A percentile compares a stretch with the other conserved stretches of the same genome.
These are phyloP conservation scores for Fregetta grallaria DNA, from an alignment of 2,113 vertebrate genomes.

Conservation along the genomic window DNA sequence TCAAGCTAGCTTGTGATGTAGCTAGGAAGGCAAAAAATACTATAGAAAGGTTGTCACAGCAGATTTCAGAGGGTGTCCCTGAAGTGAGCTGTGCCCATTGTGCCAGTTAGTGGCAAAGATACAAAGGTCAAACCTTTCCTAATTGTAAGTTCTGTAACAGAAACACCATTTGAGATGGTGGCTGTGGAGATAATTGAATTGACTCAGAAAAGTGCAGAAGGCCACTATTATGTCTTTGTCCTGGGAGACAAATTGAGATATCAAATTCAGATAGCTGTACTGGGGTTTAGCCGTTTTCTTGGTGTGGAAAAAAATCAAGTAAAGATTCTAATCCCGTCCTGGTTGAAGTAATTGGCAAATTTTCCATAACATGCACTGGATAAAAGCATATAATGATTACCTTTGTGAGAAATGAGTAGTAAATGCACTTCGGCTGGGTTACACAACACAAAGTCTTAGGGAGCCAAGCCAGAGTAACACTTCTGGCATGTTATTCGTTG, in stretches of 20 bases:
- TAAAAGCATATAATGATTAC: background rate
- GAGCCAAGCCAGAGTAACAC: background rate
- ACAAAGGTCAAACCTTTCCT: background rate
- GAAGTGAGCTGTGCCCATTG: background rate
- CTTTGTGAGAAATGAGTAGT: slow-evolving; percentile 5
- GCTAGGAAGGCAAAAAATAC: background rate
- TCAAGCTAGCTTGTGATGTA: background rate
- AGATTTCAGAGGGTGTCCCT: background rate
- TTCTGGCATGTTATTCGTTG: background rate
- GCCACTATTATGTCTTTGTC: background rate
- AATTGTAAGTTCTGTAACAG: background rate
- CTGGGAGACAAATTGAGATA: background rate
- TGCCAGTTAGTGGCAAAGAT: background rate
- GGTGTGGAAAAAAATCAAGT: background rate
- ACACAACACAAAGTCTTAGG: background rate
- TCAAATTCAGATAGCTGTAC: background rate
- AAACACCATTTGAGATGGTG: background rate
- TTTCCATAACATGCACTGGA: background rate
- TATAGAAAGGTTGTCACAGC: background rate
- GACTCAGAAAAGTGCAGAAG: background rate
- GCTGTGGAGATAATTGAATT: background rate
- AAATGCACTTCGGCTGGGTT: background rate
- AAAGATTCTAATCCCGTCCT: background rate
- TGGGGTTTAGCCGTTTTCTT: background rate
- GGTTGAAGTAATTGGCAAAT: background rate